Evolutionary conservation across 2,113 vertebrate genomes (phyloP).

Genomic region (Vulpes ferrilata): DNA sequence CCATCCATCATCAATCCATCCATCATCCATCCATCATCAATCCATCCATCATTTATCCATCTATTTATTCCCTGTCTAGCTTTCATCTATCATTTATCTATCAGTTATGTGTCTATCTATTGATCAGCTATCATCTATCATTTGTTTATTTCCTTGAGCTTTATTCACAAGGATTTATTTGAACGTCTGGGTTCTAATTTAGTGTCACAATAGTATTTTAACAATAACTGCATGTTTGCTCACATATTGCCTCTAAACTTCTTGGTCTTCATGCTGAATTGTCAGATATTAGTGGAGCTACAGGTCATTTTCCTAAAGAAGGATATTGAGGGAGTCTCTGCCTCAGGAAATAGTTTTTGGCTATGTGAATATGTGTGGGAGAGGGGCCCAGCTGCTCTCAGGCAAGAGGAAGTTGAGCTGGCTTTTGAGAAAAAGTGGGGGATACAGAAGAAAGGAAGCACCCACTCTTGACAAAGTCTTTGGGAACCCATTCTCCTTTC

Average conservation of each 20-base stretch:
- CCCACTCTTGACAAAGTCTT: background rate
- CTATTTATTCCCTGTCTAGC: background rate
- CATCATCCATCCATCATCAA: background rate
- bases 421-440: background rate
- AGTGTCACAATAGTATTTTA: background rate
- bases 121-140: background rate
- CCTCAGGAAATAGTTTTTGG: accelerated
- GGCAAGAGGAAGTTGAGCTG: background rate
- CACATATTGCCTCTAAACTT: background rate
- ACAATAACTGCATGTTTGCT: background rate
- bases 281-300: background rate
- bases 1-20: too few species aligned
- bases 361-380: too few species aligned
- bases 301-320: background rate
- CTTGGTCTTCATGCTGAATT: background rate
- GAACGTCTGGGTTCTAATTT: background rate
- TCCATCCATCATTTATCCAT: background rate
- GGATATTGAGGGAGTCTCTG: background rate
- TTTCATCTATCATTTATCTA: background rate
- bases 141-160: background rate
- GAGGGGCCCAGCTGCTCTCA: background rate
- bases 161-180: background rate
- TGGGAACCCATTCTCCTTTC: background rate
- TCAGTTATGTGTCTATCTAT: background rate
- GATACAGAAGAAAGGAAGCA: background rate